Conservation (phyloP, 2,797 vertebrate species). For the Pelodytes ibericus region DNA sequence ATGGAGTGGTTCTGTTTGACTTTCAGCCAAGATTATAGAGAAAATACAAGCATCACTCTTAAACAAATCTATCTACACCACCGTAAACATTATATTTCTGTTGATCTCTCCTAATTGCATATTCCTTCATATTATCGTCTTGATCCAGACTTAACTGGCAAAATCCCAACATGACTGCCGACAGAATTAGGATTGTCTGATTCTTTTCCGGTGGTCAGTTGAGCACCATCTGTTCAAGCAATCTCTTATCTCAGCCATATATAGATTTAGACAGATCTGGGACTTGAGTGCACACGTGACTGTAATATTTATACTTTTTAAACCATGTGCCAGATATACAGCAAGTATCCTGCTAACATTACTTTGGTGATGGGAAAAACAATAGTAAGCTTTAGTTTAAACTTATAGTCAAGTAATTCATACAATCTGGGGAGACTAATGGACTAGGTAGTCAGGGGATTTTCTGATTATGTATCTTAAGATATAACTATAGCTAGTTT, state of each 20-base stretch:
- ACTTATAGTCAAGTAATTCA: neutral
- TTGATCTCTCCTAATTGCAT: slow-evolving; percentile 28
- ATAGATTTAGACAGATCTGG: slow-evolving; percentile 28
- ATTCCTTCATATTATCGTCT: slow-evolving; percentile 11
- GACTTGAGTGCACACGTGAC: neutral
- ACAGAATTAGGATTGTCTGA: slow-evolving; percentile 46
- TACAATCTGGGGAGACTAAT: neutral
- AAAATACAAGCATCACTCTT: slow-evolving; percentile 14
- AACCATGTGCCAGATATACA: neutral
- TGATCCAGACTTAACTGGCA: slow-evolving; percentile 27
- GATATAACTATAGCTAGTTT: too few relatives aligned
- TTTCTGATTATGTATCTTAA: too few relatives aligned
- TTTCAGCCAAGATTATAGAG: slow-evolving; percentile 9
- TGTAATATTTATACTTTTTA: slow-evolving; percentile 13
- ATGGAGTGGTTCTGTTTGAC: slow-evolving; percentile 5
- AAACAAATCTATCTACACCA: slow-evolving; percentile 34
- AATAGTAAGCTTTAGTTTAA: neutral
- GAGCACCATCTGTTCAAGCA: slow-evolving; percentile 40
- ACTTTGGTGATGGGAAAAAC: neutral
- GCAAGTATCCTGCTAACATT: slow-evolving; percentile 13
- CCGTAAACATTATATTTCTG: slow-evolving; percentile 29
- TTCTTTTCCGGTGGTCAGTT: slow-evolving; percentile 38
- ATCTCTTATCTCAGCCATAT: slow-evolving; percentile 18
- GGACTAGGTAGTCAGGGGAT: neutral
- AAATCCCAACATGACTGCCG: slow-evolving; percentile 14